phyloP scores from a whole-genome alignment of 2,113 vertebrate genomes.

The Apodemus speciosus region DNA sequence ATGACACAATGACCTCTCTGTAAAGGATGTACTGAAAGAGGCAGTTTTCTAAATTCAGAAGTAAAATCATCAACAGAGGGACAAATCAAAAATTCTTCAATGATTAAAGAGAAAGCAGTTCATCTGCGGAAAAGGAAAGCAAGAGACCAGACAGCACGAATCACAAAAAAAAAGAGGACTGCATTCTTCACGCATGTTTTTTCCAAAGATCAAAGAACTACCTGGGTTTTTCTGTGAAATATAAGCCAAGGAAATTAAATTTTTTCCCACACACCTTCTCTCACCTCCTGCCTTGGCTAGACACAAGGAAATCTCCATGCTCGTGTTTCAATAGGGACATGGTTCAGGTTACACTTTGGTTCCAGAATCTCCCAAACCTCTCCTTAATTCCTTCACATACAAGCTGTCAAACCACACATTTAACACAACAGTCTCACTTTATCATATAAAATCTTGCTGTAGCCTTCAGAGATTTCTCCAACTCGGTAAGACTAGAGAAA shows the following conservation, averaged over 20 bases:
- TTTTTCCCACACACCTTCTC: background rate
- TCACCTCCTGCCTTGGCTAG: background rate
- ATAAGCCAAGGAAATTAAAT: background rate
- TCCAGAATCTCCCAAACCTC: background rate
- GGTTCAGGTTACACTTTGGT: background rate
- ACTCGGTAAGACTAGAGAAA: slow-evolving; percentile 32
- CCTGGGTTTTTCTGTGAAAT: background rate
- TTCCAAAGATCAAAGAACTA: background rate
- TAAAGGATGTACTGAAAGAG: background rate
- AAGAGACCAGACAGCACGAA: background rate
- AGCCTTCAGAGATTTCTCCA: background rate
- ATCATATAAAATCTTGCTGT: background rate
- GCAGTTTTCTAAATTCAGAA: background rate
- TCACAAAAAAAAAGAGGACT: background rate
- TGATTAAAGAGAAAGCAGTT: background rate
- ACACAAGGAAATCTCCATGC: background rate
- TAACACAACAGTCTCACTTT: background rate
- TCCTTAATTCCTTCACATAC: background rate
- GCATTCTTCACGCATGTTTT: background rate
- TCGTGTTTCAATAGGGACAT: background rate
- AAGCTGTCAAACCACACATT: background rate
- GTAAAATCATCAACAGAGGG: background rate
- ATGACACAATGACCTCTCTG: background rate
- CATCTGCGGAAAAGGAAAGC: background rate
- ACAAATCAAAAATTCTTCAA: slow-evolving; percentile 30